phyloP scores from a whole-genome alignment of 2,113 vertebrate genomes.

The Mobula hypostoma region DNA sequence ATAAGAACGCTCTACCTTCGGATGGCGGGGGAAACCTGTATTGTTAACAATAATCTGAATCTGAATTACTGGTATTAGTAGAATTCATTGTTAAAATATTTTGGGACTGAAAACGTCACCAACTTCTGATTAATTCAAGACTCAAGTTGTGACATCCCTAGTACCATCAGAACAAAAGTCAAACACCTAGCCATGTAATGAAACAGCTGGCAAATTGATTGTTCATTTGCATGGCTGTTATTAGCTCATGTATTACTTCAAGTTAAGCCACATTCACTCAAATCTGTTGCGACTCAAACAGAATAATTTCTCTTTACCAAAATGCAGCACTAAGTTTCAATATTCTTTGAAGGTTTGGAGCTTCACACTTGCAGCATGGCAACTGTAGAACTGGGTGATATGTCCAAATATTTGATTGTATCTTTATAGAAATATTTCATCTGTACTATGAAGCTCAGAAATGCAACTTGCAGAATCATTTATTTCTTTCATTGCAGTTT shows the following conservation, averaged over 20 bases:
- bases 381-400: not conserved
- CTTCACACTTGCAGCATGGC: not conserved
- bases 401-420: not conserved
- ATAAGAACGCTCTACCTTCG: no score
- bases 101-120: no score
- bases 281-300: not conserved
- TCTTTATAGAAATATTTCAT: not conserved
- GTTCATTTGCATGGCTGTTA: not conserved
- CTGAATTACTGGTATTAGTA: no score
- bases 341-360: not conserved
- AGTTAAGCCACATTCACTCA: not conserved
- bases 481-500: not conserved
- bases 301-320: not conserved
- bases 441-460: not conserved
- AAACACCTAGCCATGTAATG: no score
- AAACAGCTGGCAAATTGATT: not conserved
- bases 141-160: no score
- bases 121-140: no score
- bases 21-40: no score
- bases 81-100: no score
- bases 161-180: no score
- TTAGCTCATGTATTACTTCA: not conserved
- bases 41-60: no score
- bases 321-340: not conserved
- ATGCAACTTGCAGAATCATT: not conserved